Conservation (phyloP, 2,113 vertebrate species). For the Laticauda colubrina region DNA sequence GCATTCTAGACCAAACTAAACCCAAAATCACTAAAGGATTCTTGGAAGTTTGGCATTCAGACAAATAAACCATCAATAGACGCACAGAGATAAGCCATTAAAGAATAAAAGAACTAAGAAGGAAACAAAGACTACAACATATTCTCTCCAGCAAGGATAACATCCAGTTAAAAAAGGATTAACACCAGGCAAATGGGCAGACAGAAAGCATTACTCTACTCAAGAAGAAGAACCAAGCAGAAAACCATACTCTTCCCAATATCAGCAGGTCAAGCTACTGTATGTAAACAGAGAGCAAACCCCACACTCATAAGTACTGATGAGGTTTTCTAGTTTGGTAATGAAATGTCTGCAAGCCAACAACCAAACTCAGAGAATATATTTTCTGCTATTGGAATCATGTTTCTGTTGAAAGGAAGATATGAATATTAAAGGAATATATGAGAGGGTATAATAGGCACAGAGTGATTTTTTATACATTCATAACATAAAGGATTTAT, state of each 20-base stretch:
- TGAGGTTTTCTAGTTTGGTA: neutral
- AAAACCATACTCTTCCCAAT: neutral
- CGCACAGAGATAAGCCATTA: neutral
- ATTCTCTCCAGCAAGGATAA: neutral
- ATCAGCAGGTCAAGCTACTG: neutral
- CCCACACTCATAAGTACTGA: neutral
- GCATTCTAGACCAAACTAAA: neutral
- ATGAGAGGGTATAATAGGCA: neutral
- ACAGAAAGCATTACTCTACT: neutral
- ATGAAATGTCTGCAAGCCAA: neutral
- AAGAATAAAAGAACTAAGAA: neutral
- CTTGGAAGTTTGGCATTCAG: neutral
- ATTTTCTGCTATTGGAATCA: neutral
- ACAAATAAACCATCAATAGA: neutral
- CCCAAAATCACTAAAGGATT: neutral
- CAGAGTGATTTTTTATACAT: neutral
- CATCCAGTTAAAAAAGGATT: neutral
- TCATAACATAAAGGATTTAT: neutral
- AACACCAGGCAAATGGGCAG: neutral
- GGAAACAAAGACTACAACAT: neutral
- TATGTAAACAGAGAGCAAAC: neutral
- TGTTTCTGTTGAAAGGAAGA: conserved; percentile 21
- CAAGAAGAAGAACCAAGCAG: neutral
- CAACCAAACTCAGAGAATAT: neutral
- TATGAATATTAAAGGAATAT: neutral